Conservation (phyloP, 2,797 vertebrate species). For the Xerus rutilus region DNA sequence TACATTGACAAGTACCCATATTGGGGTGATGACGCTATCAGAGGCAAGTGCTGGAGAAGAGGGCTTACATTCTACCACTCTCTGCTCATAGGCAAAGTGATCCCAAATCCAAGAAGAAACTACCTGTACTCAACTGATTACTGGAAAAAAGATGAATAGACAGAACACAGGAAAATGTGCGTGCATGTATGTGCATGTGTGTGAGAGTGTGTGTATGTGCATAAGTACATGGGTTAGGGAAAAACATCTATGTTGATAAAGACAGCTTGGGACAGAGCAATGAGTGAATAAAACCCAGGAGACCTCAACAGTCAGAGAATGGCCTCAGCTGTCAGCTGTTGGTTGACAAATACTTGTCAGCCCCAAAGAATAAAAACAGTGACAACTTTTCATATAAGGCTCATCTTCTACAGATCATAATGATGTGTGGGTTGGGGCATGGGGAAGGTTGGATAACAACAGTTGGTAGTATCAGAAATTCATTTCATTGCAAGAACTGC, state of each 20-base stretch:
- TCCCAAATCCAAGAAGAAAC: not conserved
- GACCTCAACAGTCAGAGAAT: slow-evolving; percentile 29
- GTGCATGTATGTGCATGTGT: not conserved
- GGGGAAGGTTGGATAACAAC: not conserved
- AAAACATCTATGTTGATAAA: not conserved
- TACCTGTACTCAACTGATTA: not conserved
- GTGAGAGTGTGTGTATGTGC: not conserved
- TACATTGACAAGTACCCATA: not conserved
- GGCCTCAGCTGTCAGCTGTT: slow-evolving; percentile 62
- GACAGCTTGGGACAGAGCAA: slow-evolving; percentile 26
- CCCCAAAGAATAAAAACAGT: slow-evolving; percentile 44
- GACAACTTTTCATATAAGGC: slow-evolving; percentile 52
- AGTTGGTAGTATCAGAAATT: slow-evolving; percentile 52
- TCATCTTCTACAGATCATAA: slow-evolving; percentile 28
- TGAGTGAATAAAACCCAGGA: slow-evolving; percentile 57
- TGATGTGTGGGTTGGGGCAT: not conserved
- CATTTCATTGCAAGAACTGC: slow-evolving; percentile 41
- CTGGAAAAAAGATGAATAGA: not conserved
- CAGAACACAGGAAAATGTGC: not conserved
- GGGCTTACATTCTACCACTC: not conserved
- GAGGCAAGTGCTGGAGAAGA: not conserved
- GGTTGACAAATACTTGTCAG: slow-evolving; percentile 54
- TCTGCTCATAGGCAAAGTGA: not conserved
- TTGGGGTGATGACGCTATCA: not conserved
- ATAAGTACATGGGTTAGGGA: not conserved